Evolutionary conservation across 2,888 invertebrate genomes (phyloP).

Genomic region (Chorisops tibialis): DNA sequence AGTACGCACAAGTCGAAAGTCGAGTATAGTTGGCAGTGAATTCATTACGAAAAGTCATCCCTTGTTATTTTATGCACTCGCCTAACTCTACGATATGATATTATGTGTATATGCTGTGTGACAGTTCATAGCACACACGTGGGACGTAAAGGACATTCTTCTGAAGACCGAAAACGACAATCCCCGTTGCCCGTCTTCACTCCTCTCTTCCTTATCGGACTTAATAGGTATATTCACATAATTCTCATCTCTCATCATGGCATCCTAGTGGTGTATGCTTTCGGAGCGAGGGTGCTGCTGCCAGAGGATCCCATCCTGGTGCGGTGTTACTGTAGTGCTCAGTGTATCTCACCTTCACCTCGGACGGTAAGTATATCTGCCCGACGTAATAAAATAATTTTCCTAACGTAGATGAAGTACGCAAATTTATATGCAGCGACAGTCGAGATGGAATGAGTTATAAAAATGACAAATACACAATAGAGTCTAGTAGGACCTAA

Average conservation of each 20-base stretch:
- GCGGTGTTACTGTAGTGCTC: background rate
- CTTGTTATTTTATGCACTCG: conserved; percentile 32
- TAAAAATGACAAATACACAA: background rate
- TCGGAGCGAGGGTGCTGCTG: background rate
- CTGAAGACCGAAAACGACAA: conserved; percentile 9
- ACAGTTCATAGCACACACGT: conserved; percentile 5
- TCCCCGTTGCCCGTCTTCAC: background rate
- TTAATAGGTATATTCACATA: conserved; percentile 31
- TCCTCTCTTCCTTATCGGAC: conserved; percentile 16
- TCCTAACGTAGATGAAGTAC: background rate
- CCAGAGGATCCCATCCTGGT: background rate
- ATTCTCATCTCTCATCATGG: conserved; percentile 21
- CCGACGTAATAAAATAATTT: background rate
- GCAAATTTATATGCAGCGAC: conserved; percentile 4
- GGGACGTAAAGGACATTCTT: conserved; percentile 3
- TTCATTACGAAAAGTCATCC: conserved; percentile 29
- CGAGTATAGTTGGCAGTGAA: conserved; percentile 19
- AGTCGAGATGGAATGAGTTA: background rate
- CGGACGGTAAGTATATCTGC: background rate
- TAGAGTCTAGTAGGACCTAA: too few relatives aligned
- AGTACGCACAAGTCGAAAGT: conserved; percentile 2
- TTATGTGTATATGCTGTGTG: background rate
- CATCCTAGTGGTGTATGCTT: background rate
- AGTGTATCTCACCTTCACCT: background rate
- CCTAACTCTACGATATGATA: conserved; percentile 9